Conservation (phyloP, 2,797 vertebrate species). For the Diplodus puntazzo region DNA sequence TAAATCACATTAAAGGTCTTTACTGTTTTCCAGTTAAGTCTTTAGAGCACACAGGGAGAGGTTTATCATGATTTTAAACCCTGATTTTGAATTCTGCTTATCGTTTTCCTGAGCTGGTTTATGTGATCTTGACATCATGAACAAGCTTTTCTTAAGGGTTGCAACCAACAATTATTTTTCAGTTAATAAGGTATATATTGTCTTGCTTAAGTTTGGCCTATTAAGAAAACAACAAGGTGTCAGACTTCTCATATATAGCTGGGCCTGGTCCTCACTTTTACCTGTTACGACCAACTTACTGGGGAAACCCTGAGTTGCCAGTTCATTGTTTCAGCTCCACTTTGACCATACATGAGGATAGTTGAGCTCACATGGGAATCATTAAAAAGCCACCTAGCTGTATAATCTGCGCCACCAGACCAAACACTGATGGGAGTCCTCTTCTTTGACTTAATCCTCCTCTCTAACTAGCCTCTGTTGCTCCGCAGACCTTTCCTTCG, state of each 20-base stretch:
- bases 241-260: no score
- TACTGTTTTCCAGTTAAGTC: no score
- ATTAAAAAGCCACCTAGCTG: constrained; percentile 7
- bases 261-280: neutral
- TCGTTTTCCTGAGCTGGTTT: neutral
- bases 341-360: neutral
- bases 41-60: neutral
- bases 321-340: neutral
- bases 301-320: no score
- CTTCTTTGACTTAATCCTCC: neutral
- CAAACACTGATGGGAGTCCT: no score
- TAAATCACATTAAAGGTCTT: neutral
- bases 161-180: no score
- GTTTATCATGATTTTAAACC: no score
- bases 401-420: neutral
- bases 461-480: neutral
- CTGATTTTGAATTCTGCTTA: no score
- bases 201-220: no score
- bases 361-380: neutral
- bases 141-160: no score
- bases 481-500: constrained; percentile 90
- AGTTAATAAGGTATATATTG: no score
- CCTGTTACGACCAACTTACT: neutral
- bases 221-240: no score
- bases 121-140: neutral